Conservation (phyloP, 2,113 vertebrate species). For the Tinamus guttatus region DNA sequence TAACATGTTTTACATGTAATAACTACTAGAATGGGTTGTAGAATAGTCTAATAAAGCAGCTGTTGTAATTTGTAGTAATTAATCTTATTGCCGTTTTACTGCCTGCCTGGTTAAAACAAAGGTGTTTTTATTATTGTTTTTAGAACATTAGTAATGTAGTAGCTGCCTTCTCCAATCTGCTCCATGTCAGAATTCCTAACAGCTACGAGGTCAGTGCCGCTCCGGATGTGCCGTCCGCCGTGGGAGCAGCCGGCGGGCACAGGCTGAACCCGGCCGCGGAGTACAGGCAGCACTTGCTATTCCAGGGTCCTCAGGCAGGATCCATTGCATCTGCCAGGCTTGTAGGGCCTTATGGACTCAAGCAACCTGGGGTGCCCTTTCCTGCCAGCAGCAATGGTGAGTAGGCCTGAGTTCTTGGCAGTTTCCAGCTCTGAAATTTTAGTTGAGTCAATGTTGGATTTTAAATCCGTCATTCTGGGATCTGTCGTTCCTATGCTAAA, state of each 20-base stretch:
- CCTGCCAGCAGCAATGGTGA: slow-evolving; percentile 86
- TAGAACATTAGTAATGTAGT: slow-evolving; percentile 91
- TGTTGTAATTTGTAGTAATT: neutral
- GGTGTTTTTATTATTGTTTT: neutral
- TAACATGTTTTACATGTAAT: neutral
- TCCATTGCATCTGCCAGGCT: slow-evolving; percentile 74
- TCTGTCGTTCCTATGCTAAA: neutral
- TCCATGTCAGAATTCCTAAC: slow-evolving; percentile 86
- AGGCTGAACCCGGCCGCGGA: slow-evolving; percentile 77
- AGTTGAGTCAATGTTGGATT: neutral
- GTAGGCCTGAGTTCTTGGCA: neutral
- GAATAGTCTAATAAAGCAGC: neutral
- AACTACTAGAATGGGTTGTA: neutral
- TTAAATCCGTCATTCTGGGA: neutral
- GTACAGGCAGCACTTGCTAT: slow-evolving; percentile 78
- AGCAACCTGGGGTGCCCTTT: slow-evolving; percentile 82
- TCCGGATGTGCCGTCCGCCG: slow-evolving; percentile 77
- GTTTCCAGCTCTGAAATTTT: neutral
- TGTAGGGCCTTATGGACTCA: slow-evolving; percentile 79
- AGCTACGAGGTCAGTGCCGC: slow-evolving; percentile 90
- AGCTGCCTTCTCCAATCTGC: slow-evolving; percentile 89
- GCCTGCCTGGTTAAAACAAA: neutral
- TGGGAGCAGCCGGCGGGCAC: slow-evolving; percentile 82
- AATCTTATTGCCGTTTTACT: neutral
- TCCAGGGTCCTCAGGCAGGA: slow-evolving; percentile 78